Evolutionary conservation across 2,888 invertebrate species (phyloP).

Genomic region (Standfussiana lucernea): DNA sequence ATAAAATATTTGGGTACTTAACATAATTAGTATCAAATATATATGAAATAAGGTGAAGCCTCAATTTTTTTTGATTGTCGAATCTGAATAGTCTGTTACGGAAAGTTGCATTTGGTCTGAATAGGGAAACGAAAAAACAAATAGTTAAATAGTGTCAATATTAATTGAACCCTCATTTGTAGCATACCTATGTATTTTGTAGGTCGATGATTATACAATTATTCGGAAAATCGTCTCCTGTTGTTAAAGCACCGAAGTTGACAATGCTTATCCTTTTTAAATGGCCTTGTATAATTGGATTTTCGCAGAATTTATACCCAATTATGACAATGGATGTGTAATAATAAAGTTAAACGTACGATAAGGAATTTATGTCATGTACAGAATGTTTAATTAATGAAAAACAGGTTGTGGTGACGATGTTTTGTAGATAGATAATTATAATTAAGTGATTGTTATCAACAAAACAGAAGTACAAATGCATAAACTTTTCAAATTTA

Average conservation of each 20-base stretch:
- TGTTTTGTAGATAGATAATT: not conserved
- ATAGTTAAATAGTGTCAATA: not conserved
- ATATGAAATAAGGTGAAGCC: not conserved
- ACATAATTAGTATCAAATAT: not conserved
- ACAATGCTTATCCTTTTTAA: slow-evolving; percentile 43
- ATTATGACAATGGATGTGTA: slow-evolving; percentile 40
- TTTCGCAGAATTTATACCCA: slow-evolving; percentile 49
- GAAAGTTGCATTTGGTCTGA: not conserved
- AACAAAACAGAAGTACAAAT: slow-evolving; percentile 7
- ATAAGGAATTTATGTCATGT: slow-evolving; percentile 41
- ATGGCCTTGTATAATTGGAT: slow-evolving; percentile 41
- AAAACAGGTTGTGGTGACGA: slow-evolving; percentile 12
- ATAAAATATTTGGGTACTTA: not conserved
- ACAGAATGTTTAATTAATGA: not conserved
- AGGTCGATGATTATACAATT: slow-evolving; percentile 63
- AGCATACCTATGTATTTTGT: slow-evolving; percentile 63
- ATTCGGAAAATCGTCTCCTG: slow-evolving; percentile 52
- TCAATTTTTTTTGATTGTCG: too few relatives aligned
- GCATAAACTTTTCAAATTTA: not conserved
- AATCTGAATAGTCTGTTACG: too few relatives aligned
- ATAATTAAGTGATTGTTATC: not conserved
- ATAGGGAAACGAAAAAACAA: not conserved
- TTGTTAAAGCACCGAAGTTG: slow-evolving; percentile 31
- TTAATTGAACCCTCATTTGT: not conserved
- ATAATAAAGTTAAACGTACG: slow-evolving; percentile 28